Percentiles rank a stretch among this genome's conserved stretches.
Conservation (phyloP, 1,140 invertebrate species). For the Armadillidium nasatum region DNA sequence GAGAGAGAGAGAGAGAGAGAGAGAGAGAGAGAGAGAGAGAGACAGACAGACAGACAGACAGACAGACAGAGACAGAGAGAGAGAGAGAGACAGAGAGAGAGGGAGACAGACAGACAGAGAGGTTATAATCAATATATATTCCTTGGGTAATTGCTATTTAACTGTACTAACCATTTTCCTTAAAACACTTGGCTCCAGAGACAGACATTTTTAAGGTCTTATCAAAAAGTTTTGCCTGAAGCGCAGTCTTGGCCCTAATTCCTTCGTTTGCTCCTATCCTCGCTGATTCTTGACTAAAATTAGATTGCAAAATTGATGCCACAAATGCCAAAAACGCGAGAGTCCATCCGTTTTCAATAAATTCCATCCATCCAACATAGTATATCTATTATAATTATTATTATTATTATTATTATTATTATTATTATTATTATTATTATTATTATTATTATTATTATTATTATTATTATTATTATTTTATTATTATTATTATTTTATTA, state of each 20-base stretch:
- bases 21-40: too few species aligned
- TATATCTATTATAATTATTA: conserved; percentile 19
- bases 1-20: background rate
- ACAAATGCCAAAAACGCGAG: conserved; percentile 67
- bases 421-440: too few species aligned
- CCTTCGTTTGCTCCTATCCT: conserved; percentile 75
- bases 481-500: too few species aligned
- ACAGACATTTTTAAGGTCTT: conserved; percentile 28
- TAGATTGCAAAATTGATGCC: conserved; percentile 67
- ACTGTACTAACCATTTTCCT: background rate
- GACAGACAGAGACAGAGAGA: background rate
- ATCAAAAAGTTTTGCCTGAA: conserved; percentile 55
- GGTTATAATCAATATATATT: background rate
- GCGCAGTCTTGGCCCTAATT: conserved; percentile 68
- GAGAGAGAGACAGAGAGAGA: too few species aligned
- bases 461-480: too few species aligned
- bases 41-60: background rate
- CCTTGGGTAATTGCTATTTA: background rate
- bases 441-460: too few species aligned
- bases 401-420: too few species aligned
- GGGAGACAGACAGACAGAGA: too few species aligned
- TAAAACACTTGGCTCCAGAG: background rate
- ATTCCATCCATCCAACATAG: conserved; percentile 52
- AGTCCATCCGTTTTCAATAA: conserved; percentile 71
- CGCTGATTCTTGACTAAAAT: conserved; percentile 76